Conservation (phyloP, 1,140 invertebrate genomes). For the Temnothorax curvispinosus region DNA sequence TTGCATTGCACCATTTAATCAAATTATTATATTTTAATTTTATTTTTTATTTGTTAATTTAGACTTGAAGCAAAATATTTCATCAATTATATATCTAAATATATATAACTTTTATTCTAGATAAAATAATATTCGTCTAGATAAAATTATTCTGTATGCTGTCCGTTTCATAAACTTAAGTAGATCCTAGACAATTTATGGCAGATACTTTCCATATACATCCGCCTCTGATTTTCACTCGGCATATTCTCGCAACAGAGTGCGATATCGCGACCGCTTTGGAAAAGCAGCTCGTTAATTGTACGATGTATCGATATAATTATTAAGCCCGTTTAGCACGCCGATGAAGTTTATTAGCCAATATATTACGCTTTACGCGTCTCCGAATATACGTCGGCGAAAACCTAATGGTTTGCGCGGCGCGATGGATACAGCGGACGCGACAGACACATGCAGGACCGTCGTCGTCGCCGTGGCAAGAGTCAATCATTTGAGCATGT, state of each 20-base stretch:
- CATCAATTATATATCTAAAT: not conserved
- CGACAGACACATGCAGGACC: not conserved
- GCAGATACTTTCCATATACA: not conserved
- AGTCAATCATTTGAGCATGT: constrained; percentile 30
- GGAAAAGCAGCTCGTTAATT: constrained; percentile 59
- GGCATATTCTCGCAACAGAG: not conserved
- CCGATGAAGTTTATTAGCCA: constrained; percentile 66
- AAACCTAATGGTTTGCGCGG: constrained; percentile 62
- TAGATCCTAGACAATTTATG: not conserved
- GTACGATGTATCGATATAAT: constrained; percentile 59
- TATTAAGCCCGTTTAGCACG: constrained; percentile 61
- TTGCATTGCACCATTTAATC: not conserved
- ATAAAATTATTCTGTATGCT: too few species aligned
- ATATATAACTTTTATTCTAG: not conserved
- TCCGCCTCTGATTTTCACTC: not conserved
- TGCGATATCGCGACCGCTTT: constrained; percentile 6
- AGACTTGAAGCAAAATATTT: not conserved
- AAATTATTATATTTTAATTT: not conserved
- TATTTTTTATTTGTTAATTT: not conserved
- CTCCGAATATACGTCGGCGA: not conserved
- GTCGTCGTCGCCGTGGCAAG: constrained; percentile 17
- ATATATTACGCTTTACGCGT: constrained; percentile 64
- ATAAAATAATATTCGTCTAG: too few species aligned
- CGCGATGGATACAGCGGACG: not conserved
- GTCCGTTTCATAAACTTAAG: not conserved